Evolutionary conservation across 2,113 vertebrate genomes (phyloP).

Genomic region (Aegotheles bennettii): DNA sequence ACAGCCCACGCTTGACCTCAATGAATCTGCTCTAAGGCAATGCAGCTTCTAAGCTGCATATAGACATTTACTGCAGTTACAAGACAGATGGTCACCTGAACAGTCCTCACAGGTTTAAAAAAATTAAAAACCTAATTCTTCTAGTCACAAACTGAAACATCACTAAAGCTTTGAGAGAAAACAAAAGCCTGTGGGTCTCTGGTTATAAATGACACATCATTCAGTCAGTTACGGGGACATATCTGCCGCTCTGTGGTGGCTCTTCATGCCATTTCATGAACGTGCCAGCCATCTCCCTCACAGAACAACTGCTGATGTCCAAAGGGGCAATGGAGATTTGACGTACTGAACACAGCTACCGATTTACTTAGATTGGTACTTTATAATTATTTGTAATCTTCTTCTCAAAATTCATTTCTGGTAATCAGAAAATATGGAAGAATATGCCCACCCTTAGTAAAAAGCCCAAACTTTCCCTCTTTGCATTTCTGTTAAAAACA

Average conservation of each 20-base stretch:
- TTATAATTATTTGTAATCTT: background rate
- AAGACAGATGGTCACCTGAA: constrained; percentile 20
- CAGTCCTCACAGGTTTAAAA: background rate
- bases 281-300: background rate
- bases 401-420: background rate
- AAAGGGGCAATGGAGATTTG: background rate
- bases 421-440: background rate
- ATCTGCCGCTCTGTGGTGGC: background rate
- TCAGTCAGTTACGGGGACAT: background rate
- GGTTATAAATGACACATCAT: background rate
- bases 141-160: background rate
- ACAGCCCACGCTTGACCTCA: background rate
- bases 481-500: background rate
- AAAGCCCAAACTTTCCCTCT: background rate
- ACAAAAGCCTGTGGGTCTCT: background rate
- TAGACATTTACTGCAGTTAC: background rate
- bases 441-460: background rate
- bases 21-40: background rate
- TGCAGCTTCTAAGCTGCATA: background rate
- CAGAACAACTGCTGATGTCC: background rate
- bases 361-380: background rate
- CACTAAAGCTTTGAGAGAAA: constrained; percentile 4
- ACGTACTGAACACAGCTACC: background rate
- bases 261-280: background rate
- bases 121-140: background rate